A percentile compares a stretch with the other conserved stretches of the same genome.
Conservation (phyloP, 2,888 invertebrate species). For the Panopea generosa region DNA sequence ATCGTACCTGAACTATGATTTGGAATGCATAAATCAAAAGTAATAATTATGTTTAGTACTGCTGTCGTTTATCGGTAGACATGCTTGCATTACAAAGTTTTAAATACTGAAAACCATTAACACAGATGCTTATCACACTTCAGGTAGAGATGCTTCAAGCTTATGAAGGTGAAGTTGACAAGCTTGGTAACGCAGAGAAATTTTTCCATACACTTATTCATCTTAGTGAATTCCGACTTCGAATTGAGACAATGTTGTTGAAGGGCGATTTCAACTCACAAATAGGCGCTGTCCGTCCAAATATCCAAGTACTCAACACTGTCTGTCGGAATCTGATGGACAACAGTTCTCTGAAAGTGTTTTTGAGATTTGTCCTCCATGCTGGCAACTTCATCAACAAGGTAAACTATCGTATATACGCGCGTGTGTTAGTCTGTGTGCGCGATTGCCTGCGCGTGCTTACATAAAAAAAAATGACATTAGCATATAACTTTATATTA, state of each 20-base stretch:
- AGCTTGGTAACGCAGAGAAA: slow-evolving; percentile 86
- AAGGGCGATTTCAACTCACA: slow-evolving; percentile 97
- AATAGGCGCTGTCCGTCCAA: slow-evolving; percentile 94
- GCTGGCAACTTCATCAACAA: slow-evolving; percentile 98
- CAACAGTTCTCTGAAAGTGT: slow-evolving; percentile 91
- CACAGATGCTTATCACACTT: too few species aligned
- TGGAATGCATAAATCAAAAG: too few species aligned
- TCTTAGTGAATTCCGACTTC: slow-evolving; percentile 91
- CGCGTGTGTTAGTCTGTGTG: not conserved
- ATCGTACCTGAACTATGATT: too few species aligned
- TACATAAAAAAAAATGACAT: too few species aligned
- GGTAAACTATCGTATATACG: slow-evolving; percentile 86
- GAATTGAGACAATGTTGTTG: slow-evolving; percentile 97
- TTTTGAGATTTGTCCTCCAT: slow-evolving; percentile 96
- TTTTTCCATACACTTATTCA: slow-evolving; percentile 85
- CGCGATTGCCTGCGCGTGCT: too few species aligned
- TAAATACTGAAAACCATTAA: too few species aligned
- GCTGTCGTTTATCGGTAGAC: not conserved
- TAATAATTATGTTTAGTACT: too few species aligned
- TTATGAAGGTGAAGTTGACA: slow-evolving; percentile 84
- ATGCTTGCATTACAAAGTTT: too few species aligned
- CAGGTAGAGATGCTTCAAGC: slow-evolving; percentile 83
- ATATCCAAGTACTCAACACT: slow-evolving; percentile 94
- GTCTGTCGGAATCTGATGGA: slow-evolving; percentile 91
- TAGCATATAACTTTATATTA: too few species aligned